Evolutionary conservation across 2,113 vertebrate species (phyloP).

Genomic region (Cebus imitator): DNA sequence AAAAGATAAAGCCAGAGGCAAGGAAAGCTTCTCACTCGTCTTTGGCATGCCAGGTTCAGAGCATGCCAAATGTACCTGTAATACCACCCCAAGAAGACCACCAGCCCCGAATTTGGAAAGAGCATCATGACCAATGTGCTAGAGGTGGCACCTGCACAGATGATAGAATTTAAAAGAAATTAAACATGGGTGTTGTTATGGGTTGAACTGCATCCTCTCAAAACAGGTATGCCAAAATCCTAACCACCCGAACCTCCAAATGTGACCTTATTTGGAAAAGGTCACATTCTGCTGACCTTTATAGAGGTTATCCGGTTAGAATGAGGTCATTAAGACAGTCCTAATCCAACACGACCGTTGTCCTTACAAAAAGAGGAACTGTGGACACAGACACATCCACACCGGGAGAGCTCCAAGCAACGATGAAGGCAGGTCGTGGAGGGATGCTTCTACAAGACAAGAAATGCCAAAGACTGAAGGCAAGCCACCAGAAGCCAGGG

Average conservation of each 20-base stretch:
- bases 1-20: neutral
- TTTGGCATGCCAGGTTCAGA: neutral
- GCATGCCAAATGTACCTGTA: neutral
- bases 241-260: neutral
- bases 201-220: neutral
- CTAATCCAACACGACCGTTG: neutral
- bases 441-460: neutral
- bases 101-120: neutral
- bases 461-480: neutral
- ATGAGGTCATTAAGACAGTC: neutral
- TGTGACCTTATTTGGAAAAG: neutral
- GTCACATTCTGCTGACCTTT: neutral
- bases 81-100: neutral
- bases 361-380: neutral
- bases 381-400: too few species aligned
- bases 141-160: fast-evolving
- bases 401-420: neutral
- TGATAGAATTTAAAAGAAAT: neutral
- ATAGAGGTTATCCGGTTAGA: neutral
- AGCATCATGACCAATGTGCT: too few species aligned
- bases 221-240: neutral
- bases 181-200: neutral
- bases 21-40: neutral
- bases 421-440: neutral
- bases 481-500: neutral